A percentile compares a stretch with the other conserved stretches of the same genome.
phyloP scores from a whole-genome alignment of 2,113 vertebrate species.

The Halcyon malimbica region DNA sequence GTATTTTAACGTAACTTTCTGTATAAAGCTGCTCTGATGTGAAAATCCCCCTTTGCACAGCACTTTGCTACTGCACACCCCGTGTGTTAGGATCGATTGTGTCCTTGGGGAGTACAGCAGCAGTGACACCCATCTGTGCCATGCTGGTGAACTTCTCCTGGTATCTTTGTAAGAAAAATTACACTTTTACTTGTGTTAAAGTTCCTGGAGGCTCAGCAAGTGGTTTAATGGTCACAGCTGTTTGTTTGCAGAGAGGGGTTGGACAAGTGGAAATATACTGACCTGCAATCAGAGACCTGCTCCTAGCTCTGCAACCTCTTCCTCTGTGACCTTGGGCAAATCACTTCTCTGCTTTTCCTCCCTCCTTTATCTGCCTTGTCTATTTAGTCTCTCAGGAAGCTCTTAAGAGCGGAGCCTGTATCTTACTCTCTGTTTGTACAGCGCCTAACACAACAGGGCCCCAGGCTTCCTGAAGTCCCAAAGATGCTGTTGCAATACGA shows the following conservation, averaged over 20 bases:
- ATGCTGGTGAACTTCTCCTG: neutral
- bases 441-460: neutral
- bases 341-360: conserved; percentile 2
- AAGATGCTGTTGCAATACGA: conserved; percentile 52
- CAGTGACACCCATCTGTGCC: rapidly evolving
- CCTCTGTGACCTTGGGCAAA: conserved; percentile 13
- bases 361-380: conserved; percentile 36
- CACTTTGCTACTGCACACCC: neutral
- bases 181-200: neutral
- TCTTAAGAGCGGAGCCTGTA: conserved; percentile 7
- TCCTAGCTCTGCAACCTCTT: neutral
- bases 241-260: neutral
- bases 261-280: conserved; percentile 15
- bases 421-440: conserved; percentile 39
- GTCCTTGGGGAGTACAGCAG: neutral
- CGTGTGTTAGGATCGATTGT: neutral
- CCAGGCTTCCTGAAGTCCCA: conserved; percentile 46
- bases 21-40: neutral
- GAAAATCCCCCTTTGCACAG: neutral
- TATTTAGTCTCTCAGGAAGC: conserved; percentile 41
- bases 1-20: neutral
- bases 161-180: neutral
- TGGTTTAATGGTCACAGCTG: conserved; percentile 23
- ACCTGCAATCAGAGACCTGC: neutral
- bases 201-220: neutral